phyloP scores from a whole-genome alignment of 2,888 invertebrate genomes.

The Himalopsyche kuldschensis region DNA sequence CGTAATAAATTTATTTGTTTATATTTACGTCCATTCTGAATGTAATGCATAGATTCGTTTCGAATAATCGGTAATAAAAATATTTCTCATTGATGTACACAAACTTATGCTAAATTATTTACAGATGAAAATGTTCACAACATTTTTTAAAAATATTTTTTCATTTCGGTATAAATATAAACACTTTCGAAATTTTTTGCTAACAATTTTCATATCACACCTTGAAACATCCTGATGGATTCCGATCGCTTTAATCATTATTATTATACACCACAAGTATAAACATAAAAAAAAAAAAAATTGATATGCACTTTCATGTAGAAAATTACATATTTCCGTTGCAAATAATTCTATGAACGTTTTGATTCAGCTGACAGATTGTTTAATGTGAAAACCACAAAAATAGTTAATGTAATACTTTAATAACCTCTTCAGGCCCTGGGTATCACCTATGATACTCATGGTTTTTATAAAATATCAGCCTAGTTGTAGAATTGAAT shows the following conservation, averaged over 20 bases:
- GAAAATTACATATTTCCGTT: too few species aligned
- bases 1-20: background rate
- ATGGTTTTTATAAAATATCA: too few species aligned
- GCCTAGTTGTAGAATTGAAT: too few species aligned
- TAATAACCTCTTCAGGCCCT: too few species aligned
- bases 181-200: background rate
- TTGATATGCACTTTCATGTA: too few species aligned
- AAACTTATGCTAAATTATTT: background rate
- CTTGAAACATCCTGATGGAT: background rate
- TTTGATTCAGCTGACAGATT: too few species aligned
- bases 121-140: background rate
- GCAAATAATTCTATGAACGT: too few species aligned
- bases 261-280: background rate
- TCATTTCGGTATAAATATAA: background rate
- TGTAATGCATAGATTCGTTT: background rate
- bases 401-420: too few species aligned
- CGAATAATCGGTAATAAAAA: background rate
- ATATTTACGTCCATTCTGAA: background rate
- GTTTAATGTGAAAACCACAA: too few species aligned
- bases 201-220: background rate
- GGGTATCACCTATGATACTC: too few species aligned
- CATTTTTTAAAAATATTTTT: background rate
- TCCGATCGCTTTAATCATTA: background rate
- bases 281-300: too few species aligned
- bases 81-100: background rate